Evolutionary conservation across 2,113 vertebrate genomes (phyloP), one percentile per base, ranked within the genome.

Genomic region (Seriola dumerili): DNA sequence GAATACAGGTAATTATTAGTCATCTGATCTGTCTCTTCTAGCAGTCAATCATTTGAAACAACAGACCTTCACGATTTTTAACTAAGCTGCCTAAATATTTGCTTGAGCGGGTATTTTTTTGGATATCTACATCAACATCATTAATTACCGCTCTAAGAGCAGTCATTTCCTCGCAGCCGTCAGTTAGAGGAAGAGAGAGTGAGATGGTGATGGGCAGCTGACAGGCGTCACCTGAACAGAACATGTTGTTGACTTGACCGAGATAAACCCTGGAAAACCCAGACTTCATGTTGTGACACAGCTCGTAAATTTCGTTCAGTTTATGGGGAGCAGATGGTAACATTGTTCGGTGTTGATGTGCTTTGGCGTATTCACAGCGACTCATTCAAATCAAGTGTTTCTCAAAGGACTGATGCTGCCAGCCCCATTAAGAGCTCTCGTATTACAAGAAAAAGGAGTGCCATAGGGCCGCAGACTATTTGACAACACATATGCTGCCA

Each of bases 321-420:
- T 90, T 83, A 91, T 86, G 69, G 57, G 77, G 76, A 91, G 84
- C 92, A 91, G 91, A 90, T 91, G 90, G 91, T 63, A 42, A 80
- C 76, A 72, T 79, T 86, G 86, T 87, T 74, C 78, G 61, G 78
- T 74, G 82, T 84, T 84, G 76, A 81, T 90, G 85, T 85, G 59
- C 82, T 86, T 50, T 67, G 81, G 19, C 14, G 63, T 73, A 16
- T 83, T 86, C 88, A 80, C 72, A 74, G 84, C 83, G 83, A 73
- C 88, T 88, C 80, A 44, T 85, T 86, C 67, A 82, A 76, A 89
- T 86, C 40, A n/a, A 91, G 74, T 61, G 78, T 81, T 86, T 84
- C 69, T 87, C 65, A 65, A 78, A 81, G 61, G 68, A 52, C 71
- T 12, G n/a, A 62, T 44, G 57, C 73, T 84, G 79, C 82, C 83